Evolutionary conservation across 2,888 invertebrate species (phyloP).

Genomic region (Lucinisca nassula): DNA sequence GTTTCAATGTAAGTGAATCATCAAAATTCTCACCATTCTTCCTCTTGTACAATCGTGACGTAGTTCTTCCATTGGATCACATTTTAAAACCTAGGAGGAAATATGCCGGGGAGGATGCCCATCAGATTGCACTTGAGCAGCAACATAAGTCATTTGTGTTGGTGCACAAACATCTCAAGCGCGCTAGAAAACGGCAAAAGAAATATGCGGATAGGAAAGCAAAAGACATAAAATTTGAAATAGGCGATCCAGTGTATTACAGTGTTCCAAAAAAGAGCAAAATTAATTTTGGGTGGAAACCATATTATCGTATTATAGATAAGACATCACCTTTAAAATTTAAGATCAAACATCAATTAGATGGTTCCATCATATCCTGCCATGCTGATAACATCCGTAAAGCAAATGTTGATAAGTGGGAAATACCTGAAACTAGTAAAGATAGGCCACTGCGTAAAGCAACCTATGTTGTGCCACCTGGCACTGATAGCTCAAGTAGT

Average conservation of each 20-base stretch:
- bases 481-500: not conserved
- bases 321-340: not conserved
- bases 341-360: not conserved
- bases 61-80: not conserved
- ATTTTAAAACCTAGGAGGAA: not conserved
- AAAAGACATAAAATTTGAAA: not conserved
- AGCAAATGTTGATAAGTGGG: not conserved
- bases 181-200: not conserved
- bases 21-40: not conserved
- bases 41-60: not conserved
- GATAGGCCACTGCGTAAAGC: not conserved
- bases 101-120: slow-evolving; percentile 10
- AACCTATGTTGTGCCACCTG: not conserved
- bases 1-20: not conserved
- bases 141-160: not conserved
- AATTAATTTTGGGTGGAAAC: not conserved
- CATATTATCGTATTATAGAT: not conserved
- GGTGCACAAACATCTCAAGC: not conserved
- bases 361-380: not conserved
- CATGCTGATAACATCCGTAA: not conserved
- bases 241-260: not conserved
- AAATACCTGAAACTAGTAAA: not conserved
- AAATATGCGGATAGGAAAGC: not conserved
- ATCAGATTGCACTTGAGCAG: not conserved
- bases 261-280: not conserved